Percentiles rank a stretch among this genome's conserved stretches.
phyloP scores from a whole-genome alignment of 2,113 vertebrate species.

The Meleagris gallopavo region DNA sequence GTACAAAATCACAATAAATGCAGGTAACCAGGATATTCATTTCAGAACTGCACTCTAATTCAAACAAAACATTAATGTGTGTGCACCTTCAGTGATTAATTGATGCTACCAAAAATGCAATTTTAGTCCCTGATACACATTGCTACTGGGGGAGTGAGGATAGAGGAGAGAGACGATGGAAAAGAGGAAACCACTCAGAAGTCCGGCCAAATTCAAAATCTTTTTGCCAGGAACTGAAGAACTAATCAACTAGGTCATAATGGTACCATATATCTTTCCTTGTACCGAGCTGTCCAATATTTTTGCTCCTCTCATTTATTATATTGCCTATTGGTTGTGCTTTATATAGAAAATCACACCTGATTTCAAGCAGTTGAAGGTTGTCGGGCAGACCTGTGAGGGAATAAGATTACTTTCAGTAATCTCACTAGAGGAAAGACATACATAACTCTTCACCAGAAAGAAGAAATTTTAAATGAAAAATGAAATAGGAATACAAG shows the following conservation, averaged over 20 bases:
- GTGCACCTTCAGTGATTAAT: not conserved
- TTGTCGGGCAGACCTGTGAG: not conserved
- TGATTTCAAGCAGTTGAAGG: not conserved
- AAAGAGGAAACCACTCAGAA: not conserved
- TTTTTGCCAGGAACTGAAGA: conserved; percentile 28
- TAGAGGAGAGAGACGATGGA: not conserved
- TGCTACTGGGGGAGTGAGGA: rapidly evolving
- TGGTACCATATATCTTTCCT: not conserved
- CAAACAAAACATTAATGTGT: not conserved
- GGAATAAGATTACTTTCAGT: not conserved
- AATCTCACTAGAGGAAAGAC: not conserved
- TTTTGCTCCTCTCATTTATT: conserved; percentile 4
- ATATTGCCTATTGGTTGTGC: not conserved
- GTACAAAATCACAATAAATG: not conserved
- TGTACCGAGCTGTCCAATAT: not conserved
- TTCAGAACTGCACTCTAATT: not conserved
- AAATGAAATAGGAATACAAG: not conserved
- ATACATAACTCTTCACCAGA: not conserved
- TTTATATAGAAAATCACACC: conserved; percentile 11
- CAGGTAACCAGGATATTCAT: not conserved
- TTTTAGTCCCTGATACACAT: not conserved
- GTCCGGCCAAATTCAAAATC: not conserved
- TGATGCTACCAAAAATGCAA: not conserved
- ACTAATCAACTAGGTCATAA: not conserved
- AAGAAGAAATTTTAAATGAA: not conserved